phyloP scores from a whole-genome alignment of 2,797 vertebrate genomes.

The Geotrypetes seraphini region DNA sequence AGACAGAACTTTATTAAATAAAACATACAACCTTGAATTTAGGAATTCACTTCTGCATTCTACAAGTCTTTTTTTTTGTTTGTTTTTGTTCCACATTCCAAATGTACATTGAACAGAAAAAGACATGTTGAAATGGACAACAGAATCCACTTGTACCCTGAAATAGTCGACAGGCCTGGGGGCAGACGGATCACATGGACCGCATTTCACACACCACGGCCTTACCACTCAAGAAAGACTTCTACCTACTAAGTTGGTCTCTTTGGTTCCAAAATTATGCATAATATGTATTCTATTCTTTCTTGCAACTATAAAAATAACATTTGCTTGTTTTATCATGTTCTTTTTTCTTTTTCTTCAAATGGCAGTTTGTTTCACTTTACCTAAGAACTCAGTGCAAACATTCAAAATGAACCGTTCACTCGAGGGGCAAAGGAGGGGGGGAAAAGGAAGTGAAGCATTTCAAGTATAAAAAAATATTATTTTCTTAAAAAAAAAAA shows the following conservation, averaged over 20 bases:
- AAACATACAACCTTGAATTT: slow-evolving; percentile 78
- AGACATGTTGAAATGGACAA: slow-evolving; percentile 76
- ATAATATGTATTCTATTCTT: slow-evolving; percentile 82
- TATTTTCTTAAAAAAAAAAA: slow-evolving; percentile 97
- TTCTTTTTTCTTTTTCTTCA: slow-evolving; percentile 73
- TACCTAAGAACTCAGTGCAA: slow-evolving; percentile 98
- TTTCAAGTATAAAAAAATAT: slow-evolving; percentile 99
- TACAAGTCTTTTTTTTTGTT: too few relatives aligned
- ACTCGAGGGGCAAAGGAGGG: slow-evolving; percentile 57
- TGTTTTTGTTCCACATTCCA: slow-evolving; percentile 56
- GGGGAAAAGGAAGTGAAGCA: slow-evolving; percentile 96
- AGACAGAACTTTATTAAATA: slow-evolving; percentile 97
- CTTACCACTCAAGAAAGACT: slow-evolving; percentile 80
- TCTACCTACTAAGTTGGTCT: slow-evolving; percentile 85
- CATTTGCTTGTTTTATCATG: too few relatives aligned
- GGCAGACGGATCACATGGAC: slow-evolving; percentile 67
- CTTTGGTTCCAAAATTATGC: slow-evolving; percentile 98
- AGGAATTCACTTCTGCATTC: slow-evolving; percentile 60
- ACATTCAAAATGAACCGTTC: slow-evolving; percentile 94
- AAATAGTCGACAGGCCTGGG: slow-evolving; percentile 82
- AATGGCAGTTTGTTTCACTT: slow-evolving; percentile 80
- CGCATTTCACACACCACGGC: slow-evolving; percentile 62
- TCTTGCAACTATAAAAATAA: slow-evolving; percentile 98
- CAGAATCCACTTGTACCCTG: slow-evolving; percentile 86
- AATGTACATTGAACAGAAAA: slow-evolving; percentile 83